Base-by-base conservation (phyloP, 2,888 invertebrate species). In the Beris chalybata region DNA sequence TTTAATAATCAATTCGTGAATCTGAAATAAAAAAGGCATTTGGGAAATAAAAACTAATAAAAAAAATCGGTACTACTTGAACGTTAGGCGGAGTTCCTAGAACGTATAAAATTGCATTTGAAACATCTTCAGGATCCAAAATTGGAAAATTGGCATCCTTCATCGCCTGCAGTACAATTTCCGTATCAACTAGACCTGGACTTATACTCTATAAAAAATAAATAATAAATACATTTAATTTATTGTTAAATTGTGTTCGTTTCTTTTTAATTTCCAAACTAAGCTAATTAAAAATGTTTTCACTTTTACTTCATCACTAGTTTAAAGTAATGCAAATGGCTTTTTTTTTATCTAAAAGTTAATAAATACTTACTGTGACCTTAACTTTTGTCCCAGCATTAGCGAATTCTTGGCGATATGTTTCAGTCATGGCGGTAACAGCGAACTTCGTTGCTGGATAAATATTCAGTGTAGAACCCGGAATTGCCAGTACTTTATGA, bases 151-250 rank as follows among this genome's bases (percentile, higher is more conserved):
- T 52, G 7, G 38, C 9, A 38, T 38, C 3, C 3, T 38, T 38
- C 22, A 22, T 52, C 5, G 67, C 30, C 5, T 79, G 79, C 7
- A 9, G 38, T 67, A 79, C 77, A 1, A 79, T 79, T 47, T 79
- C 77, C 9, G 79, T 79, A 47, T 78, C 75, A 0, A 78, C 78
- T 4, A 77, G 76, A 4, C 79, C 79, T 1, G 79, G 79, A 66
- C 78, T 77, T 53, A 79, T 44, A 22, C 57, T 57, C 57, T 57
- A 55, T 38, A 52, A 38, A 2, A 38, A 38, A 38, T 22, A 22
- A 22, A 22, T 1, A 22, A 3, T 22, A 22, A 22, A 22, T 22
- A 22, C 3, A 22, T 22, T 22, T 22, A 22, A 22, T 22, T 22
- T 22, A 22, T 22, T 22, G 22, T 22, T 2, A 22, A 22, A 22